Conservation (phyloP, 2,113 vertebrate genomes). For the Dinomys branickii region DNA sequence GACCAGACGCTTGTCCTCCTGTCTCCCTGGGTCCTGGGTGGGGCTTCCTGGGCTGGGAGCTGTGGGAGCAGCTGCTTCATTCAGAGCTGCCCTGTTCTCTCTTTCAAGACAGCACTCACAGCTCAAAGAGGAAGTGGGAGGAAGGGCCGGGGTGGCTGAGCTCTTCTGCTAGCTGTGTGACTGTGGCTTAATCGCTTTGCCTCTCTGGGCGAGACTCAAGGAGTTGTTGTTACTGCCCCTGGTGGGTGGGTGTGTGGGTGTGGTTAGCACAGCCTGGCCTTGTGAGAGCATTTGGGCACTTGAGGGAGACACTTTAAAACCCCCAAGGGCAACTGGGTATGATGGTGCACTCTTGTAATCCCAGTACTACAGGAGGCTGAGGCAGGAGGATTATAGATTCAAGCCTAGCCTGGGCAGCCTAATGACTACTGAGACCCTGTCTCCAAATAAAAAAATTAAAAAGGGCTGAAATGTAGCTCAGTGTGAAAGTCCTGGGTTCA, state of each 20-base stretch:
- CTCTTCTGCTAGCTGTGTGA: background rate
- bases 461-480: background rate
- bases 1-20: background rate
- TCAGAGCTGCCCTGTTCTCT: background rate
- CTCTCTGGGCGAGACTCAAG: background rate
- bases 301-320: background rate
- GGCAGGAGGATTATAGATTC: background rate
- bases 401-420: background rate
- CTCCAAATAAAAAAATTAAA: background rate
- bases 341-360: background rate
- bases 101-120: rapidly evolving
- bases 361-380: background rate
- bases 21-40: background rate
- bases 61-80: background rate
- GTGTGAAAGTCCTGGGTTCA: background rate
- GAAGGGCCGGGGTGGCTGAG: rapidly evolving
- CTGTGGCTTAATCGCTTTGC: rapidly evolving
- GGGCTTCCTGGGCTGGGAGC: background rate
- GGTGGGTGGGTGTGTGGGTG: background rate
- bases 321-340: background rate
- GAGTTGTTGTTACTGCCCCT: rapidly evolving
- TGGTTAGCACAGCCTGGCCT: background rate
- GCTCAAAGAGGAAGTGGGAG: background rate
- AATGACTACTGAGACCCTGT: background rate
- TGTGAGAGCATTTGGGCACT: rapidly evolving